These are phyloP conservation scores for Idaea biselata DNA, from an alignment of 2,888 invertebrate species.

Conservation along the genomic window DNA sequence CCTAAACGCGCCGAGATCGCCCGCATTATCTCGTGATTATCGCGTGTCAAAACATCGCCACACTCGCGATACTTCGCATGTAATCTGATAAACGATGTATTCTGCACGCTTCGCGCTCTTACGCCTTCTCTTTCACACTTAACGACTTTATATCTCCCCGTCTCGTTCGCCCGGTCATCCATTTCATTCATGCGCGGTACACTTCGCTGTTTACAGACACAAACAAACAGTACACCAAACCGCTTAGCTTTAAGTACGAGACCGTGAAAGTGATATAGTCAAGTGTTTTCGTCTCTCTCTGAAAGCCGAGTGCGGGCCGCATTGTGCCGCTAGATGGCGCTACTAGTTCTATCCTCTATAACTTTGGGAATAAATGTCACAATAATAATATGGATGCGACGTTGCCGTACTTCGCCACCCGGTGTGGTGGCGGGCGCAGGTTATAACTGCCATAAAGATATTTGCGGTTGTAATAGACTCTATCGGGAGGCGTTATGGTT, in stretches of 20 bases:
- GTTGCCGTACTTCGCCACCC: constrained; percentile 79
- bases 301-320: constrained; percentile 59
- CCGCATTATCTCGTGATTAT: constrained; percentile 81
- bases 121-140: constrained; percentile 49
- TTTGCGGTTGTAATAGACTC: constrained; percentile 44
- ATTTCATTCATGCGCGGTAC: constrained; percentile 81
- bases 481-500: constrained; percentile 39
- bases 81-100: constrained; percentile 83
- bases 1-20: constrained; percentile 78
- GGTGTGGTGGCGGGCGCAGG: constrained; percentile 67
- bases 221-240: constrained; percentile 81
- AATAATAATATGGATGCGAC: constrained; percentile 77
- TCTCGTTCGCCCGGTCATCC: constrained; percentile 69
- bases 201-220: constrained; percentile 81
- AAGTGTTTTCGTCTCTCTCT: constrained; percentile 71
- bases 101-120: constrained; percentile 73
- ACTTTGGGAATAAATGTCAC: constrained; percentile 69
- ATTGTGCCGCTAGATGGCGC: constrained; percentile 68
- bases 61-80: constrained; percentile 81
- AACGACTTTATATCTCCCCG: constrained; percentile 30
- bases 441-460: constrained; percentile 54
- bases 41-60: constrained; percentile 82
- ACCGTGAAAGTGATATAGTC: constrained; percentile 81
- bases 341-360: constrained; percentile 56
- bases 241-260: constrained; percentile 80